Conservation (phyloP, 2,797 vertebrate species). For the Syncerus caffer region DNA sequence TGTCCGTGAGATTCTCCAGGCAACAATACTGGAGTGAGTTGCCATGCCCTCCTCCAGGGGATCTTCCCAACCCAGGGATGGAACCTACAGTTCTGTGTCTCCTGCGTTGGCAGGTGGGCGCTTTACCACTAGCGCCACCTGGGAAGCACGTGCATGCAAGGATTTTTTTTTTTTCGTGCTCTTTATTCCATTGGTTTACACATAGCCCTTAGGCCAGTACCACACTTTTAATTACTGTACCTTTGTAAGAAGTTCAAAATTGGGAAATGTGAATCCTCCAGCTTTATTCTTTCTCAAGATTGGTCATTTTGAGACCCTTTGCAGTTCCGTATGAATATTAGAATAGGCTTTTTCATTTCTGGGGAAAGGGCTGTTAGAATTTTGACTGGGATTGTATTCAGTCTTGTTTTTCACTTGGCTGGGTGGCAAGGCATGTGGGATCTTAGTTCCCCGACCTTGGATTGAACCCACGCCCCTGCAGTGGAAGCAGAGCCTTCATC, state of each 20-base stretch:
- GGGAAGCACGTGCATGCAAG: background rate
- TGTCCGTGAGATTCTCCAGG: background rate
- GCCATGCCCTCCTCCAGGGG: background rate
- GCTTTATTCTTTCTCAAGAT: background rate
- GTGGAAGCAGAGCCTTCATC: background rate
- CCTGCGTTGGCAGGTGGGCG: background rate
- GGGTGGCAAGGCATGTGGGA: background rate
- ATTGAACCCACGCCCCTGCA: background rate
- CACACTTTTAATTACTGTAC: background rate
- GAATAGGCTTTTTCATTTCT: background rate
- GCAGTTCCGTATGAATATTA: background rate
- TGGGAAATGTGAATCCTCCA: background rate
- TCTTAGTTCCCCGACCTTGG: background rate
- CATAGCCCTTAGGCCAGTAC: background rate
- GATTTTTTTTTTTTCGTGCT: background rate
- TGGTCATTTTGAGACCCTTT: background rate
- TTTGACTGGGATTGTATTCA: background rate
- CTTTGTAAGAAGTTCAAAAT: background rate
- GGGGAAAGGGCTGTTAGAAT: background rate
- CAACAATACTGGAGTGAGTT: background rate
- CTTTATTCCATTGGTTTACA: background rate
- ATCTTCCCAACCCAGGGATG: background rate
- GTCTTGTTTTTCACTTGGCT: background rate
- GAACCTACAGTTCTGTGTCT: background rate
- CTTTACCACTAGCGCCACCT: background rate